Conservation (phyloP, 1,140 invertebrate genomes). For the Teleopsis dalmanni region DNA sequence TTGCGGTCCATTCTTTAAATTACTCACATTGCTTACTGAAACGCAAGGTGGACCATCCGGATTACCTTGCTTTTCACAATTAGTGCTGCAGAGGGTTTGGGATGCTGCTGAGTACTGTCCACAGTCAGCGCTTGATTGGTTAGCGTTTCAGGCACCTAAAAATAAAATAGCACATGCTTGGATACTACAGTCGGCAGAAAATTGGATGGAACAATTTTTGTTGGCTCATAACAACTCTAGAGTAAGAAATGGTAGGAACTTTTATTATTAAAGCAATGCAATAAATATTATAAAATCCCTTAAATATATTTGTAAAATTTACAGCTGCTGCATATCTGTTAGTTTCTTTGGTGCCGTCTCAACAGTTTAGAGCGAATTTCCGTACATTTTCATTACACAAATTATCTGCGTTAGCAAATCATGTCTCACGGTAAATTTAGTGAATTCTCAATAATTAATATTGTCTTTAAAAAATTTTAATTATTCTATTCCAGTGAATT, state of each 20-base stretch:
- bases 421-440: constrained; percentile 32
- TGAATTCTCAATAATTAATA: not conserved
- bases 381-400: constrained; percentile 46
- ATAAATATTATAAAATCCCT: not conserved
- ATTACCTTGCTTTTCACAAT: constrained; percentile 79
- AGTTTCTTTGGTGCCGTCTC: constrained; percentile 80
- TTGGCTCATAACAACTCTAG: constrained; percentile 76
- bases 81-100: constrained; percentile 80
- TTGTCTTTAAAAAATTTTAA: not conserved
- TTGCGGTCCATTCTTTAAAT: constrained; percentile 85
- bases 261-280: not conserved
- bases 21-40: constrained; percentile 73
- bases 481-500: constrained; percentile 42
- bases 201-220: constrained; percentile 84
- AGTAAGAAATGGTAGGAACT: constrained; percentile 64
- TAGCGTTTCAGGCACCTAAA: constrained; percentile 74
- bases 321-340: constrained; percentile 75
- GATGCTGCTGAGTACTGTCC: constrained; percentile 84
- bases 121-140: constrained; percentile 85
- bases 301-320: constrained; percentile 24
- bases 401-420: constrained; percentile 27
- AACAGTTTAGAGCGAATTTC: constrained; percentile 80
- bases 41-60: constrained; percentile 67
- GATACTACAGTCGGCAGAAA: constrained; percentile 78
- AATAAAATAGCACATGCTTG: constrained; percentile 84